Evolutionary conservation across 2,113 vertebrate species (phyloP).

Genomic region (Irena cyanogastra): DNA sequence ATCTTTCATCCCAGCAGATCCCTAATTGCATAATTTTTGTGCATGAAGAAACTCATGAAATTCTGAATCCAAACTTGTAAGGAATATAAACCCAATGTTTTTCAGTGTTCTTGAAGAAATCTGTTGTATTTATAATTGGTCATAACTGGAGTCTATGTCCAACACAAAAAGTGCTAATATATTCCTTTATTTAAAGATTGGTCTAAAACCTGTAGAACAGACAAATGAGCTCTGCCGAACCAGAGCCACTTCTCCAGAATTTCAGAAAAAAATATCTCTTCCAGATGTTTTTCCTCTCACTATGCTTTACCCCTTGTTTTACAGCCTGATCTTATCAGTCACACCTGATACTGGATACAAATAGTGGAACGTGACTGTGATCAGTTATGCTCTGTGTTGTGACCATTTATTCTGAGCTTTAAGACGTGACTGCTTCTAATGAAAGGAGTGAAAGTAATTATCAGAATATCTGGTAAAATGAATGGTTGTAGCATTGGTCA

Average conservation of each 20-base stretch:
- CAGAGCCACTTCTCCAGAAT: background rate
- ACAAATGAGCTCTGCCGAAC: background rate
- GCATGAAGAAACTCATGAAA: background rate
- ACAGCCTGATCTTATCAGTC: background rate
- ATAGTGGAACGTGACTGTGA: background rate
- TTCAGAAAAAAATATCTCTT: background rate
- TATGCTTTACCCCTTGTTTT: background rate
- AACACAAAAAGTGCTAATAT: background rate
- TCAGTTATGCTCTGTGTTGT: background rate
- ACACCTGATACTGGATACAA: background rate
- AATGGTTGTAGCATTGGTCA: background rate
- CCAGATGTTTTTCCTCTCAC: background rate
- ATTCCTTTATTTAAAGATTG: background rate
- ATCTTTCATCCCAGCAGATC: background rate
- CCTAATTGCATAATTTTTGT: background rate
- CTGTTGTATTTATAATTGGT: background rate
- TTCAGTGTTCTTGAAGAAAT: background rate
- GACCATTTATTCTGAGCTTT: background rate
- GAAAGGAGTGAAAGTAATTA: background rate
- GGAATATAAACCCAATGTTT: background rate
- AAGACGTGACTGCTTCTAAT: background rate
- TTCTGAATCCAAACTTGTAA: background rate
- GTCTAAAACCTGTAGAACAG: background rate
- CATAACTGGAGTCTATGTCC: background rate
- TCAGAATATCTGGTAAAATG: background rate